phyloP scores from a whole-genome alignment of 2,113 vertebrate genomes.

The Pyrgilauda ruficollis region DNA sequence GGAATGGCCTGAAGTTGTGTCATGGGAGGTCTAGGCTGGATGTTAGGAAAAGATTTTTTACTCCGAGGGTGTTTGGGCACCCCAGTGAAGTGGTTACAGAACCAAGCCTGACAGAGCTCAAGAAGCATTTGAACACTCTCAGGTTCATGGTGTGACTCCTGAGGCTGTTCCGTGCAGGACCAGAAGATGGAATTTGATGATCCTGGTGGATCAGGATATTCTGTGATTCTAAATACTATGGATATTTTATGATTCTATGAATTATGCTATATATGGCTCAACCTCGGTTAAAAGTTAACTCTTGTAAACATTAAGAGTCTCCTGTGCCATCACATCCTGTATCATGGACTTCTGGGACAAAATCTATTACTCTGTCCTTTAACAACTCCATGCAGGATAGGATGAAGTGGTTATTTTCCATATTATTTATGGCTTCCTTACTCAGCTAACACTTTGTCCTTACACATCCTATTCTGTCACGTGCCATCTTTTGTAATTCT shows the following conservation, averaged over 20 bases:
- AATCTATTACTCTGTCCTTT: not conserved
- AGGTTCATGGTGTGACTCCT: not conserved
- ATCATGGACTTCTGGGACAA: not conserved
- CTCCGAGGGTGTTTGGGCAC: rapidly evolving
- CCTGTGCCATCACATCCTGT: not conserved
- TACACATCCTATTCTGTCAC: not conserved
- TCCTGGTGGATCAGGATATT: not conserved
- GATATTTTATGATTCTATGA: not conserved
- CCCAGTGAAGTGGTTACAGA: not conserved
- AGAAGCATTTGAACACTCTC: not conserved
- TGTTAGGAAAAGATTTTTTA: not conserved
- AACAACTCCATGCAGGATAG: not conserved
- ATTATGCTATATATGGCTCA: not conserved
- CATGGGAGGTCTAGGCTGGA: not conserved
- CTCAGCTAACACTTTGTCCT: not conserved
- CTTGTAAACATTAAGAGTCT: not conserved
- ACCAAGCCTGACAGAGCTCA: not conserved
- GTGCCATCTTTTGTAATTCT: not conserved
- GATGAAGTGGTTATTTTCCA: not conserved
- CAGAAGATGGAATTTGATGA: not conserved
- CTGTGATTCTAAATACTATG: not conserved
- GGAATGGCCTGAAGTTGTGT: not conserved
- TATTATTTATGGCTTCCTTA: not conserved
- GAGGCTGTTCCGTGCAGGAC: not conserved
- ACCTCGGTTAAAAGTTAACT: not conserved